phyloP scores from a whole-genome alignment of 1,140 invertebrate genomes.

The Dreissena rostriformis region DNA sequence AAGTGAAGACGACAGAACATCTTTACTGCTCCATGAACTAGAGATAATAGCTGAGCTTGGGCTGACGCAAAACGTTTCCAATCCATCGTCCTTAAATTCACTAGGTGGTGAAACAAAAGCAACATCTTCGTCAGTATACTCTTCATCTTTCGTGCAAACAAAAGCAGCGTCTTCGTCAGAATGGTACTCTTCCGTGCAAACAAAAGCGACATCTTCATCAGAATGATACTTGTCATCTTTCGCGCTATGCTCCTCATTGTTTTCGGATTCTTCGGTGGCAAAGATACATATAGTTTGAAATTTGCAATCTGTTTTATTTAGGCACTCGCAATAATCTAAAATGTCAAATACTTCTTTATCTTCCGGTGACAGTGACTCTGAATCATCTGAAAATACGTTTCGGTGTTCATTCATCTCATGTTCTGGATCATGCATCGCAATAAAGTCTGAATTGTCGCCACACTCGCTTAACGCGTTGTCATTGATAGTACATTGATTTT shows the following conservation, averaged over 20 bases:
- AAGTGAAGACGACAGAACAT: background rate
- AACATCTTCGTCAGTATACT: background rate
- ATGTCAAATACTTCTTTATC: conserved; percentile 42
- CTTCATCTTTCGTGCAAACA: background rate
- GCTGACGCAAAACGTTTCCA: background rate
- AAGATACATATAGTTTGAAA: conserved; percentile 36
- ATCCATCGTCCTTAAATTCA: background rate
- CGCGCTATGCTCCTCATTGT: background rate
- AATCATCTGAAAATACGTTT: background rate
- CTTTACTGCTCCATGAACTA: conserved; percentile 15
- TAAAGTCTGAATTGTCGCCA: too few relatives aligned
- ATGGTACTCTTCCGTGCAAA: background rate
- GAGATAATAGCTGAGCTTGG: background rate
- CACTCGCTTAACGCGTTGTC: too few relatives aligned
- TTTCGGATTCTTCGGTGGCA: background rate
- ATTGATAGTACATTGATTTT: too few relatives aligned
- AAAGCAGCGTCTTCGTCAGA: background rate
- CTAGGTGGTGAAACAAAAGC: background rate
- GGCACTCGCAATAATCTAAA: conserved; percentile 29
- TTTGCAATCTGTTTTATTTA: conserved; percentile 20
- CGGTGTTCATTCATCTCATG: too few relatives aligned
- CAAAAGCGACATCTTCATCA: background rate
- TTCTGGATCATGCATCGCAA: too few relatives aligned
- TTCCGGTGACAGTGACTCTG: conserved; percentile 7
- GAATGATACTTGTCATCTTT: background rate